Evolutionary conservation across 2,113 vertebrate species (phyloP).

Genomic region (Cololabis saira): DNA sequence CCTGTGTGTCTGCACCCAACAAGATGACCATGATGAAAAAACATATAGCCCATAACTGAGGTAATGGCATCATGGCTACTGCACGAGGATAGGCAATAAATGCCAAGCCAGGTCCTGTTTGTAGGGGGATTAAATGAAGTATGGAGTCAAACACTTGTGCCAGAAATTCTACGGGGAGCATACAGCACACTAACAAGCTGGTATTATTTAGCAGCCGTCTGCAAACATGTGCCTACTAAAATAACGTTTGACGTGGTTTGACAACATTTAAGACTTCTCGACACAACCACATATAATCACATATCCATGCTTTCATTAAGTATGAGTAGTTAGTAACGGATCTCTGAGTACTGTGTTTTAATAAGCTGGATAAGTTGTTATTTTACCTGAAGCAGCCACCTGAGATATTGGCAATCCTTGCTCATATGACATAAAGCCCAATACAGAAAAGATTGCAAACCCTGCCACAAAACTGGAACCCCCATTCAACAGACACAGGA

Average conservation of each 20-base stretch:
- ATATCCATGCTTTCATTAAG: no score
- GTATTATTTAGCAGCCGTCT: no score
- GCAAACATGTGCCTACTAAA: no score
- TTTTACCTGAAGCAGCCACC: slow-evolving; percentile 78
- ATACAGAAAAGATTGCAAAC: slow-evolving; percentile 79
- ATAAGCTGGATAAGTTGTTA: slow-evolving; percentile 2
- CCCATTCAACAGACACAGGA: slow-evolving; percentile 77
- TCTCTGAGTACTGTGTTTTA: no score
- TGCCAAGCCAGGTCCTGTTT: slow-evolving; percentile 74
- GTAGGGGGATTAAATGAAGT: not conserved
- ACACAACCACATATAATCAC: no score
- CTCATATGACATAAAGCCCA: slow-evolving; percentile 81
- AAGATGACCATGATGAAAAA: slow-evolving; percentile 91
- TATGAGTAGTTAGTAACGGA: no score
- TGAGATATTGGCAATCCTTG: slow-evolving; percentile 78
- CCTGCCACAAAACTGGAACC: slow-evolving; percentile 79
- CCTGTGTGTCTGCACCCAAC: slow-evolving; percentile 86
- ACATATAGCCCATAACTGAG: slow-evolving; percentile 77
- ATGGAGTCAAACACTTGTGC: not conserved
- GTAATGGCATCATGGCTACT: slow-evolving; percentile 80
- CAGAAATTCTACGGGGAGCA: not conserved
- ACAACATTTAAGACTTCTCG: no score
- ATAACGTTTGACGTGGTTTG: no score
- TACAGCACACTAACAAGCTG: not conserved
- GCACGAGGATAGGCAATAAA: slow-evolving; percentile 80